These are phyloP conservation scores for Pogoniulus pusillus DNA, from an alignment of 2,797 vertebrate genomes.

Conservation along the genomic window DNA sequence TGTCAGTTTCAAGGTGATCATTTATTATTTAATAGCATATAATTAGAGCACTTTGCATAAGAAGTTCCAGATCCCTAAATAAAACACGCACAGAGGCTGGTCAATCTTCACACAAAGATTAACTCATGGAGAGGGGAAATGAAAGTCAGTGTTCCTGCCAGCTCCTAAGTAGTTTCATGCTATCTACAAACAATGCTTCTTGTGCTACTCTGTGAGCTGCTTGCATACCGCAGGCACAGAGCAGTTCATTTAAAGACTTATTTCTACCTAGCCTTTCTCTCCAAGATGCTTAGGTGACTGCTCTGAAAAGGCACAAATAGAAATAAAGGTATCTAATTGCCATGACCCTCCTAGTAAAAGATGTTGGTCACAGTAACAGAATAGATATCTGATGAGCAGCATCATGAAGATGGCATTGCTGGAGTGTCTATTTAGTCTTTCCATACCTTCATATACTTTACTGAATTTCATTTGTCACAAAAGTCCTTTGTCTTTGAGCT, in stretches of 20 bases:
- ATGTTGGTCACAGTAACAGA: fast-evolving
- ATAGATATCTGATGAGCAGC: background rate
- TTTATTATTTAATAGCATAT: background rate
- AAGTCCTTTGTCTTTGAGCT: background rate
- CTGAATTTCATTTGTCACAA: background rate
- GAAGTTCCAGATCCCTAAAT: background rate
- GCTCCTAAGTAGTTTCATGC: background rate
- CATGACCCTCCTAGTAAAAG: background rate
- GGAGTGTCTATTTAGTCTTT: background rate
- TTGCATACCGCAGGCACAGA: background rate
- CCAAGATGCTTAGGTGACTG: background rate
- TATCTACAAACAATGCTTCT: background rate
- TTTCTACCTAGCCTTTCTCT: background rate
- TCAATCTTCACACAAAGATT: background rate
- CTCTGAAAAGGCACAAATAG: background rate
- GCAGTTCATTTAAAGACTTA: background rate
- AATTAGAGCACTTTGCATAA: background rate
- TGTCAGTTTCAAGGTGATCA: background rate
- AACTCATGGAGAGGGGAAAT: background rate
- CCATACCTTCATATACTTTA: background rate
- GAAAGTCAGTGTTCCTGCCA: background rate
- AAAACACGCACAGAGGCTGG: fast-evolving
- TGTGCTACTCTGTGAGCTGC: background rate
- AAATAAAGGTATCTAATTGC: background rate
- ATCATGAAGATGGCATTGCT: background rate